These are phyloP conservation scores for Girardinus metallicus DNA, from an alignment of 2,797 vertebrate genomes.

Conservation along the genomic window DNA sequence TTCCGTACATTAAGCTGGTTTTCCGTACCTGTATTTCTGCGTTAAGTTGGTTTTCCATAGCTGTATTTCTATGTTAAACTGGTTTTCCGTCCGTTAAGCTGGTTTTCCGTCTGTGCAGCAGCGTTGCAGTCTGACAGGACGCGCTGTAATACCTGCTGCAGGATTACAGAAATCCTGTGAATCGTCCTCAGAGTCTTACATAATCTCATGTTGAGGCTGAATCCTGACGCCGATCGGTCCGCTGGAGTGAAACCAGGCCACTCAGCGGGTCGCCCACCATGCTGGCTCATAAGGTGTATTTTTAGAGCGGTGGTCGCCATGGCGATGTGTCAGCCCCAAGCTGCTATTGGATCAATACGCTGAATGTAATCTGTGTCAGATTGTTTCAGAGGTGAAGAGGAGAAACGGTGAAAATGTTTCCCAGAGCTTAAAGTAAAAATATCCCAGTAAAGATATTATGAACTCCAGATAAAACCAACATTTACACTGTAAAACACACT, in stretches of 20 bases:
- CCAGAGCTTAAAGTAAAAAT: background rate
- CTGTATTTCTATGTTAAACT: too few relatives aligned
- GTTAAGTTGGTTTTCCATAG: too few relatives aligned
- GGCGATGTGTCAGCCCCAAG: slow-evolving; percentile 10
- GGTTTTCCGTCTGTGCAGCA: too few relatives aligned
- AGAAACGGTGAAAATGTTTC: background rate
- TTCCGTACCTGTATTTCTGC: background rate
- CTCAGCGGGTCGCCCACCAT: background rate
- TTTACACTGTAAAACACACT: background rate
- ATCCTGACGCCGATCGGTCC: slow-evolving; percentile 6
- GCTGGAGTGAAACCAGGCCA: slow-evolving; percentile 7
- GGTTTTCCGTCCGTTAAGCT: too few relatives aligned
- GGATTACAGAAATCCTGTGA: slow-evolving; percentile 37
- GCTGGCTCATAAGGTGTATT: slow-evolving; percentile 12
- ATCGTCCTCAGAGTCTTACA: slow-evolving; percentile 12
- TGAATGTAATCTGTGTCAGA: background rate
- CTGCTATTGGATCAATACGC: slow-evolving; percentile 15
- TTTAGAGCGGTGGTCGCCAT: slow-evolving; percentile 37
- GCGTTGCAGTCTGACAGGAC: background rate
- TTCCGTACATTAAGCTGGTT: background rate
- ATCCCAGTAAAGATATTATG: background rate
- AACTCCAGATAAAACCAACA: background rate
- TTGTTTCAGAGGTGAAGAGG: background rate
- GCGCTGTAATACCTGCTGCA: slow-evolving; percentile 5
- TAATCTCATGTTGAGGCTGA: slow-evolving; percentile 23